Base-by-base conservation (phyloP, 2,888 invertebrate species). In the Masnerella sp. region DNA sequence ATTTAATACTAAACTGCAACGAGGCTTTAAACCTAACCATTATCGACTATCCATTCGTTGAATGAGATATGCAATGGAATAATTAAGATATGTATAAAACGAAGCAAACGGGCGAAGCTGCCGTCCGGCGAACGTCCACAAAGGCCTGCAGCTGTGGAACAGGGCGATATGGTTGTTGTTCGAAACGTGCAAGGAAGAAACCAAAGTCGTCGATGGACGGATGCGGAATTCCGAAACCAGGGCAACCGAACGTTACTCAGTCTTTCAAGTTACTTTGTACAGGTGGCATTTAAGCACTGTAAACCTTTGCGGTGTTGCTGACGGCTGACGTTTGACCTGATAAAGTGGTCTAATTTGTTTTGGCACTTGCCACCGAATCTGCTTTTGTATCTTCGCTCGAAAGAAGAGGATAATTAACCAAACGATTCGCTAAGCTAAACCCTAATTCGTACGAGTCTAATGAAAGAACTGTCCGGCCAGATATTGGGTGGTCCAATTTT, bases 11-110 rank as follows among this genome's bases (percentile, higher is more conserved):
- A 71, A 65, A 64, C 51, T 38, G 51, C 52, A 71, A 71, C 71
- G 49, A 71, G 61, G 22, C 40, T 32, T 51, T 45, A 47, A 65
- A 72, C 43, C 68, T 64, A 68, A 73, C 52, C 52, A 61, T 61
- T 72, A 72, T 72, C 45, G 42, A 49, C 61, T 62, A 73, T 61
- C 61, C 72, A 67, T 77, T 77, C 71, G 69, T 61, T 49, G 70
- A 79, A 75, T 65, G 67, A 76, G 77, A 78, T 78, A 78, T 76
- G 70, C 67, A 68, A 71, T 76, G 59, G 68, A 62, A 73, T 73
- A 76, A 78, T 75, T 45, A 75, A 78, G 78, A 79, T 79, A 79
- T 79, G 79, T 78, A 71, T 76, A 74, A 67, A 76, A 64, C 64
- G 54, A 74, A 75, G 69, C 64, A 64, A 72, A 73, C 64, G 54